Evolutionary conservation across 2,797 vertebrate species (phyloP).

Genomic region (Chanos chanos): DNA sequence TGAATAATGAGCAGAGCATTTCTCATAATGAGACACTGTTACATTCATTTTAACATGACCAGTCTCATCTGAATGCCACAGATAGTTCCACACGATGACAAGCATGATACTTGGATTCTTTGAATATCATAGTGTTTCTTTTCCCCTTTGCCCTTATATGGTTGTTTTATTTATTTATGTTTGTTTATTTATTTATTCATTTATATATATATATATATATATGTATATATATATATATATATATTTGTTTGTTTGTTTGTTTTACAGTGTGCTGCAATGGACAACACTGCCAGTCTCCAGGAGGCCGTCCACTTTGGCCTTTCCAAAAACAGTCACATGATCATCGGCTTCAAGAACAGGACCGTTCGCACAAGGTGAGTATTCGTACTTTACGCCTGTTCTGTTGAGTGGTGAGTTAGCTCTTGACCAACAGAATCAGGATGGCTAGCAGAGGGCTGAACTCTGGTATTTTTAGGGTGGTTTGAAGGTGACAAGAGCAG

Average conservation of each 20-base stretch:
- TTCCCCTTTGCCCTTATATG: conserved; percentile 11
- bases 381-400: not conserved
- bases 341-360: conserved; percentile 76
- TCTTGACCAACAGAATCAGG: no score
- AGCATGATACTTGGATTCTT: not conserved
- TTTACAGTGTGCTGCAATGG: conserved; percentile 67
- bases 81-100: not conserved
- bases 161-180: conserved; percentile 2
- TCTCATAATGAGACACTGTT: no score
- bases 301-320: conserved; percentile 81
- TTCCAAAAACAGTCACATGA: conserved; percentile 82
- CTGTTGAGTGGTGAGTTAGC: not conserved
- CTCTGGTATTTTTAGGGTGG: no score
- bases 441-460: no score
- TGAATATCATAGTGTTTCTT: not conserved
- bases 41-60: no score
- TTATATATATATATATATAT: no score
- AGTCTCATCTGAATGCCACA: no score
- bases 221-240: no score
- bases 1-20: no score
- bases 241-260: no score
- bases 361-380: conserved; percentile 81
- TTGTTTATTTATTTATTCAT: no score
- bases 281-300: conserved; percentile 55
- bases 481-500: no score